phyloP scores from a whole-genome alignment of 2,888 invertebrate genomes.

The Acrocera orbiculus region DNA sequence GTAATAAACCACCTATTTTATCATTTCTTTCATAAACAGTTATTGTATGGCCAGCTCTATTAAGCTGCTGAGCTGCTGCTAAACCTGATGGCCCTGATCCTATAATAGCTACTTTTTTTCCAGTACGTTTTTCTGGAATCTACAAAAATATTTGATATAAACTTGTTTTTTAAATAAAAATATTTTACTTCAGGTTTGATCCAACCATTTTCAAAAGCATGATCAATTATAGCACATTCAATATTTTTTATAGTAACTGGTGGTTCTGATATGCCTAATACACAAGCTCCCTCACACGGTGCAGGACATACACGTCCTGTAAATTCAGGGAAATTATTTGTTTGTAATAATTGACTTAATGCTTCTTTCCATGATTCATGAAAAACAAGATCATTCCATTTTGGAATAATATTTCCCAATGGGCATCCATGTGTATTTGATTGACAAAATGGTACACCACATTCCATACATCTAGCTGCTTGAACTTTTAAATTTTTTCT shows the following conservation, averaged over 20 bases:
- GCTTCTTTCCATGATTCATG: conserved; percentile 90
- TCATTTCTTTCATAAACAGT: conserved; percentile 96
- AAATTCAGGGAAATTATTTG: conserved; percentile 98
- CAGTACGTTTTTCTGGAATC: conserved; percentile 55
- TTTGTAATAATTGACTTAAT: conserved; percentile 79
- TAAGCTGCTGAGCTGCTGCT: conserved; percentile 92
- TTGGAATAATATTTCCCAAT: conserved; percentile 94
- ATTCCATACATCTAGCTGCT: conserved; percentile 96
- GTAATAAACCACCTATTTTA: conserved; percentile 80
- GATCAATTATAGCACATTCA: conserved; percentile 96
- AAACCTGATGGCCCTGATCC: conserved; percentile 91
- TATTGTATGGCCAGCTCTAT: conserved; percentile 85
- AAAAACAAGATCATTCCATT: conserved; percentile 97
- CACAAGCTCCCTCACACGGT: conserved; percentile 97
- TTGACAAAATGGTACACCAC: conserved; percentile 97
- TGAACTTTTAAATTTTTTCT: conserved; percentile 77
- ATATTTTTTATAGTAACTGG: conserved; percentile 98
- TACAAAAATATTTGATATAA: conserved; percentile 17
- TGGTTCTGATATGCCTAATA: conserved; percentile 86
- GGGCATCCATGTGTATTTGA: conserved; percentile 86
- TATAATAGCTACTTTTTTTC: conserved; percentile 71
- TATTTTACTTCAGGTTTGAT: conserved; percentile 51
- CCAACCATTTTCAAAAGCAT: conserved; percentile 94
- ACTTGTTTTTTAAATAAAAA: background rate
- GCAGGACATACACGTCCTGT: conserved; percentile 91